Percentiles rank a stretch among this genome's conserved stretches.
These are phyloP conservation scores for Drosophila azteca DNA, from an alignment of 1,140 invertebrate genomes.

Conservation along the genomic window DNA sequence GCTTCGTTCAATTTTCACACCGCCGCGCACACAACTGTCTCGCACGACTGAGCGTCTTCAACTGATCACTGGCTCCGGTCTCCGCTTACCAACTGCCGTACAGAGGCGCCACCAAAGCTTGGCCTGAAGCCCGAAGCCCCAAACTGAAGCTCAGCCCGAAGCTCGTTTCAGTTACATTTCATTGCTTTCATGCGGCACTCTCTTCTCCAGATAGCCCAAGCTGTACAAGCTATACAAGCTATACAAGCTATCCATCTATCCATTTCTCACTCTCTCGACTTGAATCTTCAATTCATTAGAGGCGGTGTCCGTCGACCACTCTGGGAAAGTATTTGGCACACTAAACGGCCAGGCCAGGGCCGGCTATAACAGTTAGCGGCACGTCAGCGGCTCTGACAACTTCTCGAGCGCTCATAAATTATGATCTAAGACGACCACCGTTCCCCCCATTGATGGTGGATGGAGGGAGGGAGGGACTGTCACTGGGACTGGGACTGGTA, in stretches of 20 bases:
- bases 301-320: conserved; percentile 52
- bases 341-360: conserved; percentile 63
- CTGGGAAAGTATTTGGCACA: conserved; percentile 81
- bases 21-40: conserved; percentile 83
- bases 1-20: conserved; percentile 66
- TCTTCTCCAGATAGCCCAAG: conserved; percentile 13
- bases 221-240: too few species aligned
- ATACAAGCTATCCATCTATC: background rate
- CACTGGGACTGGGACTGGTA: too few species aligned
- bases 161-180: conserved; percentile 48
- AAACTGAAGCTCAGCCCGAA: conserved; percentile 2
- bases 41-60: conserved; percentile 83
- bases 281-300: conserved; percentile 74
- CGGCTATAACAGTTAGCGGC: conserved; percentile 69
- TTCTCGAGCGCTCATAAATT: conserved; percentile 31
- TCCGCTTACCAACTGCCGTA: conserved; percentile 78
- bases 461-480: too few species aligned
- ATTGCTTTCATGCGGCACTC: conserved; percentile 53
- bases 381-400: conserved; percentile 22
- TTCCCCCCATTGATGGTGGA: conserved; percentile 12
- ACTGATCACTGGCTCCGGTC: conserved; percentile 75
- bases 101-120: conserved; percentile 29
- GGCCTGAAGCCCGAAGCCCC: conserved; percentile 8
- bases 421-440: conserved; percentile 45
- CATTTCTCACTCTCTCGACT: conserved; percentile 28